A percentile compares a stretch with the other conserved stretches of the same genome.
These are phyloP conservation scores for Mustela nigripes DNA, from an alignment of 2,113 vertebrate genomes.

Conservation along the genomic window DNA sequence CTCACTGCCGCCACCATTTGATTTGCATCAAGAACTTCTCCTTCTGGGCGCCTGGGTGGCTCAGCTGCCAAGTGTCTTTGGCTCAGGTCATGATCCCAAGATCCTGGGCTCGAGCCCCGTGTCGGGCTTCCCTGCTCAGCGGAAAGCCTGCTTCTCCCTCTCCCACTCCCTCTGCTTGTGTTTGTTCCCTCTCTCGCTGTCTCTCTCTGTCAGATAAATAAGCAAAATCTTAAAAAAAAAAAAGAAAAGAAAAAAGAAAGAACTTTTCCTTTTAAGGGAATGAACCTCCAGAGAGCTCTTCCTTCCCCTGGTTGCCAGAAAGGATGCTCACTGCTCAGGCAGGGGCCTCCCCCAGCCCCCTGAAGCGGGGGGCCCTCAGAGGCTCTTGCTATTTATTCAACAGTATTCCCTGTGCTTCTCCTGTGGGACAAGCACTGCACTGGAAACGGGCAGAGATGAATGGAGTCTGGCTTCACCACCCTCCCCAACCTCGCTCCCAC, in stretches of 20 bases:
- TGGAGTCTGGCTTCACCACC: neutral
- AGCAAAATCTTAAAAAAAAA: too few species aligned
- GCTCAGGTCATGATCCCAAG: too few species aligned
- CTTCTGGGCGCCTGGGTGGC: neutral
- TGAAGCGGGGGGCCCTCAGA: neutral
- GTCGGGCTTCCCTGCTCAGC: too few species aligned
- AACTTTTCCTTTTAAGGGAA: neutral
- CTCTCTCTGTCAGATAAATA: too few species aligned
- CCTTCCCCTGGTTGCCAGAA: neutral
- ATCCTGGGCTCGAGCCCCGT: too few species aligned
- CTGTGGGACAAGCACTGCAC: accelerated
- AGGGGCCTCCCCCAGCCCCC: neutral
- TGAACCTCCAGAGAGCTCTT: neutral
- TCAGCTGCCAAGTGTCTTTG: too few species aligned
- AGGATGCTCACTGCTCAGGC: neutral
- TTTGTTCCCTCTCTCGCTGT: too few species aligned
- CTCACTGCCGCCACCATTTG: neutral
- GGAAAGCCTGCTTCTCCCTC: too few species aligned
- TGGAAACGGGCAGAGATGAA: neutral
- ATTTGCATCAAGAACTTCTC: neutral
- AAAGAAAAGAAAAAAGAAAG: too few species aligned
- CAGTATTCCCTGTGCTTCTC: neutral
- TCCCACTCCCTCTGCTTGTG: too few species aligned
- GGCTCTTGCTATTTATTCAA: neutral
- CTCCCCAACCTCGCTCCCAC: neutral